Evolutionary conservation across 2,888 invertebrate species (phyloP).

Genomic region (Euspilapteryx auroguttella): DNA sequence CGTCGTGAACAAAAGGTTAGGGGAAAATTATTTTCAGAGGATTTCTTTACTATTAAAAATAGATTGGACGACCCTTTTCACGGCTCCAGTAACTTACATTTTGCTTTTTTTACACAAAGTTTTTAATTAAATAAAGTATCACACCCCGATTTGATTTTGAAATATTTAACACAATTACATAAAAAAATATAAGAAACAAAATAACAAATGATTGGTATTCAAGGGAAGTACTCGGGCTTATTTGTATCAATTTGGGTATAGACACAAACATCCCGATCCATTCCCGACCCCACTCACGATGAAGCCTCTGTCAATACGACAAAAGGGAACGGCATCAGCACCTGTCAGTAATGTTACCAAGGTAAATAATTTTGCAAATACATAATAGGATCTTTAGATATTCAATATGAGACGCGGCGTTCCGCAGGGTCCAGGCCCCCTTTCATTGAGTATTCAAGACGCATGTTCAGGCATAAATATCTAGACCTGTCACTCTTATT

Average conservation of each 20-base stretch:
- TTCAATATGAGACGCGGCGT: conserved; percentile 19
- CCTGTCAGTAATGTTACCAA: conserved; percentile 33
- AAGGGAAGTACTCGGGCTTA: conserved; percentile 14
- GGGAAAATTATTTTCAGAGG: conserved; percentile 50
- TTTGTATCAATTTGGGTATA: conserved; percentile 26
- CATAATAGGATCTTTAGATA: conserved; percentile 18
- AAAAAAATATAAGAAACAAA: too few species aligned
- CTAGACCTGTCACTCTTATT: conserved; percentile 45
- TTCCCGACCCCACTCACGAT: too few species aligned
- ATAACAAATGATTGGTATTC: conserved; percentile 7
- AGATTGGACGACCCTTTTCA: conserved; percentile 37
- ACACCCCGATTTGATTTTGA: too few species aligned
- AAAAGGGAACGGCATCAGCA: conserved; percentile 21
- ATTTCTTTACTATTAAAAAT: conserved; percentile 45
- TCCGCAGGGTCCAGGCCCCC: conserved; percentile 8
- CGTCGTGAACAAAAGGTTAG: conserved; percentile 37
- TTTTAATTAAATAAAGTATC: too few species aligned
- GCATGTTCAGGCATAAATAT: conserved; percentile 53
- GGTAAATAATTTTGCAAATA: conserved; percentile 29
- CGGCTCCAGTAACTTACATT: conserved; percentile 21
- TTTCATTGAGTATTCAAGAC: conserved; percentile 48
- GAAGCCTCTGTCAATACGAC: conserved; percentile 25
- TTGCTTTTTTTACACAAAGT: too few species aligned
- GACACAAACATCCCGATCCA: conserved; percentile 15
- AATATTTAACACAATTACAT: too few species aligned